Percentiles rank a stretch among this genome's conserved stretches.
These are phyloP conservation scores for Pristionchus arcanus DNA, from an alignment of 2,888 invertebrate genomes.

Conservation along the genomic window DNA sequence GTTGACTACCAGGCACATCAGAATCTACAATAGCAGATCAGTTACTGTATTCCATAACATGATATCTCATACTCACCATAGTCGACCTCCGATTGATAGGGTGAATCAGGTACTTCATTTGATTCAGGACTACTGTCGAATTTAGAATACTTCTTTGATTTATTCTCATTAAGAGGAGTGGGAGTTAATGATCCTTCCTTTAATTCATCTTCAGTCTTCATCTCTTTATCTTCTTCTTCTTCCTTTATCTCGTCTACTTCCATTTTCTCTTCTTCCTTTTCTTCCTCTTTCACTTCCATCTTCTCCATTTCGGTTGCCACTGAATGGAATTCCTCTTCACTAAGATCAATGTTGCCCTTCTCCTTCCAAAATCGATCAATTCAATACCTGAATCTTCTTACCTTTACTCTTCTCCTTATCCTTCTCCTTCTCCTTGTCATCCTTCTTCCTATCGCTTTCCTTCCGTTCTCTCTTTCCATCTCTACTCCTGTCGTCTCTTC, in stretches of 20 bases:
- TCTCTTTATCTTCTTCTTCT: slow-evolving; percentile 13
- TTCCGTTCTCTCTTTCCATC: slow-evolving; percentile 45
- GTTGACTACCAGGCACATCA: slow-evolving; percentile 10
- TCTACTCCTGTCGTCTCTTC: slow-evolving; percentile 5
- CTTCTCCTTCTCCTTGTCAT: slow-evolving; percentile 38
- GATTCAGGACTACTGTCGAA: slow-evolving; percentile 69
- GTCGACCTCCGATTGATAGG: slow-evolving; percentile 41
- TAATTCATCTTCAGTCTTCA: not conserved
- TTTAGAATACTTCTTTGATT: slow-evolving; percentile 68
- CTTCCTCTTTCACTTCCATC: slow-evolving; percentile 35
- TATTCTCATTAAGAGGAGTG: not conserved
- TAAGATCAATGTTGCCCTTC: not conserved
- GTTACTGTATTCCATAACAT: not conserved
- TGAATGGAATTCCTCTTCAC: not conserved
- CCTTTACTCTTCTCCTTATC: not conserved
- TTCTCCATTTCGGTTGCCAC: slow-evolving; percentile 29
- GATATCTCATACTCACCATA: slow-evolving; percentile 3
- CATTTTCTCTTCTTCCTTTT: slow-evolving; percentile 44
- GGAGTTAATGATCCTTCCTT: slow-evolving; percentile 19
- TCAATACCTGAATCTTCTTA: not conserved
- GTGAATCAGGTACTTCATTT: slow-evolving; percentile 57
- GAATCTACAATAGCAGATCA: not conserved
- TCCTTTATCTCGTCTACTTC: slow-evolving; percentile 41
- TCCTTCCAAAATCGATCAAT: not conserved
- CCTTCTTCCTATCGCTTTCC: slow-evolving; percentile 30